Evolutionary conservation across 1,140 invertebrate genomes (phyloP).

Genomic region (Mizuhopecten yessoensis): DNA sequence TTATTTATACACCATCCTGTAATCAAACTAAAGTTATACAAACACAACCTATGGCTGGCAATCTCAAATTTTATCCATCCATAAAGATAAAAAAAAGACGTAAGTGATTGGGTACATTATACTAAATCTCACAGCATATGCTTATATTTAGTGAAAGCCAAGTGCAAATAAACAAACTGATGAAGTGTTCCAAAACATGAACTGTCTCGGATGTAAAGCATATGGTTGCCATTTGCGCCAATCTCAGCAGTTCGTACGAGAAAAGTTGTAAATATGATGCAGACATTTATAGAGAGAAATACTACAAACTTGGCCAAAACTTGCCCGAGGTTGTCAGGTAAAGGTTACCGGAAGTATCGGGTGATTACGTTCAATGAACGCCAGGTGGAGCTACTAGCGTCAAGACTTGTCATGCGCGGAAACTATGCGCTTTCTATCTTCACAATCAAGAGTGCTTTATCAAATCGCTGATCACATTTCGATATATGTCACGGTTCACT

Average conservation of each 20-base stretch:
- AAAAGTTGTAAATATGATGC: neutral
- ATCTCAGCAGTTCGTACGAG: neutral
- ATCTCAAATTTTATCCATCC: neutral
- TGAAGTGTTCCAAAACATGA: neutral
- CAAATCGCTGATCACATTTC: neutral
- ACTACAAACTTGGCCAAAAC: neutral
- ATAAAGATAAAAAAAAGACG: neutral
- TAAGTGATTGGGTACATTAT: neutral
- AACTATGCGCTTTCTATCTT: neutral
- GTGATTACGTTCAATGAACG: slow-evolving; percentile 20
- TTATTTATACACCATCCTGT: neutral
- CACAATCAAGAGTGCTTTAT: neutral
- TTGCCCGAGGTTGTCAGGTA: neutral
- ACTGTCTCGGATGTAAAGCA: slow-evolving; percentile 20
- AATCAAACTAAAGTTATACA: neutral
- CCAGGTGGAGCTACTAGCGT: neutral
- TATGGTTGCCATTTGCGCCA: neutral
- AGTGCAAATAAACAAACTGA: slow-evolving; percentile 11
- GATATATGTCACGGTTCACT: neutral
- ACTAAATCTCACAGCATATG: slow-evolving; percentile 13
- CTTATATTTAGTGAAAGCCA: neutral
- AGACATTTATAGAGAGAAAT: slow-evolving; percentile 6
- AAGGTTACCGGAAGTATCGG: slow-evolving; percentile 5
- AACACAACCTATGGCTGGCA: neutral
- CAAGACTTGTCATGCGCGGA: neutral